Conservation (phyloP, 1,140 invertebrate genomes). For the Drosophila varians region DNA sequence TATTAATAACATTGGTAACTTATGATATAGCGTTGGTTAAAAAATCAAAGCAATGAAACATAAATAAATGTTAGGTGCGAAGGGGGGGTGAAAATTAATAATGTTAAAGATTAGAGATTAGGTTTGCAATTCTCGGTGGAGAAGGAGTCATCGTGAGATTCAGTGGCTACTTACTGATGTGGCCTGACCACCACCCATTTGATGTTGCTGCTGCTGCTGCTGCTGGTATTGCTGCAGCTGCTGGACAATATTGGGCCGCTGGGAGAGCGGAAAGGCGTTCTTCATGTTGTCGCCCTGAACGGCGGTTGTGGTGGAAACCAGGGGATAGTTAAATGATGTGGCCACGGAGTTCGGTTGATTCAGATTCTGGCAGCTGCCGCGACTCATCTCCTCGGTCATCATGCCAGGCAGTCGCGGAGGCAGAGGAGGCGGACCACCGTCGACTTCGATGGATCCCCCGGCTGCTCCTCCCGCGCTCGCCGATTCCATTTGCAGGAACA, state of each 20-base stretch:
- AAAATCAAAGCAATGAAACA: conserved; percentile 12
- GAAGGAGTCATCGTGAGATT: conserved; percentile 11
- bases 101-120: background rate
- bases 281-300: conserved; percentile 80
- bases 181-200: conserved; percentile 51
- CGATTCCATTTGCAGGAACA: conserved; percentile 83
- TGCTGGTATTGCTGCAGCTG: conserved; percentile 83
- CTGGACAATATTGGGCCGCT: conserved; percentile 85
- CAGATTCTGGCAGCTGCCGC: conserved; percentile 74
- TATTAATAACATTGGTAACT: conserved; percentile 31
- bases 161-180: conserved; percentile 65
- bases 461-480: conserved; percentile 15
- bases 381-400: conserved; percentile 69
- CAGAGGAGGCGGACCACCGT: conserved; percentile 77
- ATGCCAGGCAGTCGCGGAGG: conserved; percentile 78
- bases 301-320: conserved; percentile 80
- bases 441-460: conserved; percentile 41
- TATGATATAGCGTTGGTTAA: conserved; percentile 18
- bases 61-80: conserved; percentile 25
- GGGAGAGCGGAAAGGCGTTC: conserved; percentile 78
- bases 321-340: conserved; percentile 82
- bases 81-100: conserved; percentile 3
- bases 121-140: conserved; percentile 1
- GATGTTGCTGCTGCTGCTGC: conserved; percentile 59
- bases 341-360: conserved; percentile 82